Evolutionary conservation across 1,140 invertebrate species (phyloP), one percentile per base, ranked within the genome.

Genomic region (Pinna nobilis): DNA sequence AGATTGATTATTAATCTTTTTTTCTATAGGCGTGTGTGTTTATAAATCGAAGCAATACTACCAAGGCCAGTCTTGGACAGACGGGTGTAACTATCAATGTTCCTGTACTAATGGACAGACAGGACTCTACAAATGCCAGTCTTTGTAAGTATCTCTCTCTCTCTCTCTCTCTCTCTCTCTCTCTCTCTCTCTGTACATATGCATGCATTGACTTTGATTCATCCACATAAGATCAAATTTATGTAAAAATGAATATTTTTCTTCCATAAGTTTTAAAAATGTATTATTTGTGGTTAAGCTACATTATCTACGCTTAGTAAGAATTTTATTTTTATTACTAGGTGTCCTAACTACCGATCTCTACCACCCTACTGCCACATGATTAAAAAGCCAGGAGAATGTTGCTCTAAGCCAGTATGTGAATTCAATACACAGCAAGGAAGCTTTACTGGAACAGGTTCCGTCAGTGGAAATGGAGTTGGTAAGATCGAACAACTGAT

Each of bases 371-470:
- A 70, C n/a, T 83, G 82, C 35, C 74, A 71, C 11, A 72, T 80
- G 50, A 63, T 64, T 18, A 79, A 76, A 50, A 69, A 76, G 30
- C 47, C 71, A 9, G 82, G 82, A 28, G 67, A 79, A 30, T 83
- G 82, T 47, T 83, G 82, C 63, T 37, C 59, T 30, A 67, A 73
- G 44, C 79, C 79, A 32, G 72, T 70, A 1, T 83, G 82, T 70
- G 79, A 83, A 65, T 83, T 83, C 60, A 76, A 69, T 49, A 75
- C 70, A 9, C 72, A 78, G 39, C 70, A 74, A 25, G 81, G 81
- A 25, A 78, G 55, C 44, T 76, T 79, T 28, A 76, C 74, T 35
- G 81, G 81, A 59, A 73, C 47, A 11, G 81, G 81, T 20, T 73
- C 80, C 23, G 55, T 79, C 61, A 76, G 74, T 69, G 79, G 79